Evolutionary conservation across 35 echinoderm and acorn worm genomes (phyloP), one percentile per base, ranked within the genome.

Genomic region (Anneissia japonica): DNA sequence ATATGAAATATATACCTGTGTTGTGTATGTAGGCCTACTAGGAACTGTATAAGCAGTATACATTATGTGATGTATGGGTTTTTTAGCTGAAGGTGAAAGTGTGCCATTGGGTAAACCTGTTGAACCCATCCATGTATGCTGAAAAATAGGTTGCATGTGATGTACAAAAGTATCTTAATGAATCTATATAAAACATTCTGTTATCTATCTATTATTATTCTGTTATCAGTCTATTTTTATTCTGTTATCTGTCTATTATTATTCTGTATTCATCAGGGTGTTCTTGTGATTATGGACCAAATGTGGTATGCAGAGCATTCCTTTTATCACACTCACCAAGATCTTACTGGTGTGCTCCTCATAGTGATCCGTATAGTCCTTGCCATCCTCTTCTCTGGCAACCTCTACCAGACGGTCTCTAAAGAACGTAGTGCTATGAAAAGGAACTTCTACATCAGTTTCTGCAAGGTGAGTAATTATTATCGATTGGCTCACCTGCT

Each of bases 391-490:
- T 97, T 97, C 74, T 87, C 90, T 39, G 83, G 92, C 56, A 90
- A 92, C 55, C 74, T 97, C 4, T 88, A 97, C 75, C 78, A 93
- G 46, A 87, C 92, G 17, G 87, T 97, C 12, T 89, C 94, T 31
- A 97, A 85, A 79, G 94, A 97, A 73, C 86, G 91, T 32, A 97
- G 94, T 36, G 84, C 81, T 51, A 32, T 97, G 39, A 83, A 88
- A 76, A 78, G 91, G 35, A 81, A 79, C 36, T 97, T 97, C 40
- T 97, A 97, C 77, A 90, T 81, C 39, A 93, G 81, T 77, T 97
- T 97, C 93, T 91, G 90, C 46, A 93, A 89, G 91, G 94, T 97
- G 46, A 77, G 87, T 84, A n/a, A n/a, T n/a, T n/a, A n/a, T n/a
- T n/a, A n/a, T n/a, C n/a, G n/a, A n/a, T n/a, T n/a, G n/a, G n/a